Conservation (phyloP, 2,797 vertebrate genomes). For the Borostomias antarcticus region DNA sequence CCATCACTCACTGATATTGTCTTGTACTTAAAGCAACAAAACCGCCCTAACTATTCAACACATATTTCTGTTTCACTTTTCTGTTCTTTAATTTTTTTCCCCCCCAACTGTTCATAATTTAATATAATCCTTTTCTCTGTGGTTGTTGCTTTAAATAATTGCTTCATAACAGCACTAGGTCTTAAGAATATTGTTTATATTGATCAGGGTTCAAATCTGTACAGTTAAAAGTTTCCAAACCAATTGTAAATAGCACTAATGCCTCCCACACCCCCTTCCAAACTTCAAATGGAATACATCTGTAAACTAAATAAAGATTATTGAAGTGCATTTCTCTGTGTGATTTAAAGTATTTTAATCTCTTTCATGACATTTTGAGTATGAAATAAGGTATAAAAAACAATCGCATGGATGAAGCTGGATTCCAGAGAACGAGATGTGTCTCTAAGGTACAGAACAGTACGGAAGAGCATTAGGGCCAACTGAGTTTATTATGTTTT, state of each 20-base stretch:
- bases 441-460: too few species aligned
- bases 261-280: conserved; percentile 81
- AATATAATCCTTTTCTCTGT: conserved; percentile 79
- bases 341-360: too few species aligned
- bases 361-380: too few species aligned
- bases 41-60: conserved; percentile 71
- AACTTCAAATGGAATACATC: conserved; percentile 91
- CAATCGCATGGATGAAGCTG: too few species aligned
- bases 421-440: too few species aligned
- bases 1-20: conserved; percentile 83
- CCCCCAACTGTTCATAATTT: conserved; percentile 83
- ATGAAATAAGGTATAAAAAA: too few species aligned
- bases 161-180: conserved; percentile 91
- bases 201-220: conserved; percentile 97
- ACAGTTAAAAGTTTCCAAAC: conserved; percentile 93
- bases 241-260: conserved; percentile 98
- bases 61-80: conserved; percentile 67
- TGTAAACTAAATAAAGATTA: conserved; percentile 98
- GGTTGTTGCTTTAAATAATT: conserved; percentile 83
- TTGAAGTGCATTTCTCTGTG: conserved; percentile 76
- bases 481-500: too few species aligned
- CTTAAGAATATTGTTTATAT: conserved; percentile 93
- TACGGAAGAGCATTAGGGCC: too few species aligned
- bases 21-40: conserved; percentile 81
- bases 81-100: conserved; percentile 57